Evolutionary conservation across 2,888 invertebrate species (phyloP), one percentile per base, ranked within the genome.

Genomic region (Autographa pulchrina): DNA sequence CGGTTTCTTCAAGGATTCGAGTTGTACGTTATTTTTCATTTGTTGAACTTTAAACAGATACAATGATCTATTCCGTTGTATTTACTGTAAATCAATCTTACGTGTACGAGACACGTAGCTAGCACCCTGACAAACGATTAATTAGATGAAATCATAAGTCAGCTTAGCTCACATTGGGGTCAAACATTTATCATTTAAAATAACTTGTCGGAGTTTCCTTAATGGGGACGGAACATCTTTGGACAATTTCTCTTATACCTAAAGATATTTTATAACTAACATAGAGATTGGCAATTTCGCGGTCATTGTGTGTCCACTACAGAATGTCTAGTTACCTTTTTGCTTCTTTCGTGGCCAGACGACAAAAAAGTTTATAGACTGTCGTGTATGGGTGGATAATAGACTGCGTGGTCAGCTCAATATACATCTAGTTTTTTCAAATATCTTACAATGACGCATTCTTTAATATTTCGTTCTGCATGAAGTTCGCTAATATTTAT

Each of bases 271-370:
- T 76, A 64, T 85, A 88, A 85, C 86, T 77, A 80, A 81, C 80
- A 81, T 80, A 72, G 72, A 82, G 84, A 89, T 88, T 86, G 88
- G 78, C 85, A 88, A 89, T 90, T 87, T 83, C 77, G 79, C 72
- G 80, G 70, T 78, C 78, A 86, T 87, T 87, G 86, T 85, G 61
- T 63, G 72, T 70, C 60, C 65, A 68, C 65, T 58, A 78, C 76
- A 74, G 76, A 77, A 71, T 76, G 60, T 56, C 69, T 71, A 62
- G 67, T 69, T 58, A 63, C 32, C 68, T 75, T 76, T 82, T 83
- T 80, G 66, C 70, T 67, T 18, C 58, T 63, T 52, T 48, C 25
- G 20, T 64, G 41, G 41, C 48, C n/a, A 61, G 25, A 68, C 31
- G 8, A 56, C 20, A 70, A 83, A 78, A 77, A 72, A 59, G 38